phyloP scores from a whole-genome alignment of 2,888 invertebrate genomes.

The Epistrophe eligans region DNA sequence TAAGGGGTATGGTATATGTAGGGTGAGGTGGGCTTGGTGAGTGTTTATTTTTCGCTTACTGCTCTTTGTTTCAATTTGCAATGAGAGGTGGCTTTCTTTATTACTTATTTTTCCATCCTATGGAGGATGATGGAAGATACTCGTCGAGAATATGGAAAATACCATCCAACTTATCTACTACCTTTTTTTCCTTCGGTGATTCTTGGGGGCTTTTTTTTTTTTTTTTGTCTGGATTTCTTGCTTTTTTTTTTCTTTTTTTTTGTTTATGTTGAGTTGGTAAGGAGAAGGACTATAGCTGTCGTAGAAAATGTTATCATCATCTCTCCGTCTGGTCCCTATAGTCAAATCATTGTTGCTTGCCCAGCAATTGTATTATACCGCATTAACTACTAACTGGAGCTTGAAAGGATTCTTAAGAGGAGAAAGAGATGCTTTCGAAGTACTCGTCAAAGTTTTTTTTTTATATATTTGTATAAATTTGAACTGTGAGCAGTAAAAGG shows the following conservation, averaged over 20 bases:
- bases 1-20: background rate
- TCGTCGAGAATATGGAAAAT: slow-evolving; percentile 21
- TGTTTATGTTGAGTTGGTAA: slow-evolving; percentile 23
- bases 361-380: slow-evolving; percentile 63
- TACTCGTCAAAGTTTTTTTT: slow-evolving; percentile 2
- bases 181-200: background rate
- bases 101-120: slow-evolving; percentile 33
- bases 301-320: slow-evolving; percentile 18
- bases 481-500: slow-evolving; percentile 8
- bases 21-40: background rate
- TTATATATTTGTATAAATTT: background rate
- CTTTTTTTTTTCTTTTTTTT: slow-evolving; percentile 6
- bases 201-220: background rate
- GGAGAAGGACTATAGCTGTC: slow-evolving; percentile 51
- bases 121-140: slow-evolving; percentile 3
- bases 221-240: background rate
- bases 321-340: background rate
- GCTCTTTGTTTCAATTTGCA: slow-evolving; percentile 59
- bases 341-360: slow-evolving; percentile 8
- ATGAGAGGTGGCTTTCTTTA: slow-evolving; percentile 33
- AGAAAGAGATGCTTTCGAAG: slow-evolving; percentile 1
- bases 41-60: slow-evolving; percentile 26
- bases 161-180: slow-evolving; percentile 7
- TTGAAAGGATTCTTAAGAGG: slow-evolving; percentile 39
- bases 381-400: slow-evolving; percentile 67